Evolutionary conservation across 2,797 vertebrate species (phyloP).

Genomic region (Nannoperca obscura): DNA sequence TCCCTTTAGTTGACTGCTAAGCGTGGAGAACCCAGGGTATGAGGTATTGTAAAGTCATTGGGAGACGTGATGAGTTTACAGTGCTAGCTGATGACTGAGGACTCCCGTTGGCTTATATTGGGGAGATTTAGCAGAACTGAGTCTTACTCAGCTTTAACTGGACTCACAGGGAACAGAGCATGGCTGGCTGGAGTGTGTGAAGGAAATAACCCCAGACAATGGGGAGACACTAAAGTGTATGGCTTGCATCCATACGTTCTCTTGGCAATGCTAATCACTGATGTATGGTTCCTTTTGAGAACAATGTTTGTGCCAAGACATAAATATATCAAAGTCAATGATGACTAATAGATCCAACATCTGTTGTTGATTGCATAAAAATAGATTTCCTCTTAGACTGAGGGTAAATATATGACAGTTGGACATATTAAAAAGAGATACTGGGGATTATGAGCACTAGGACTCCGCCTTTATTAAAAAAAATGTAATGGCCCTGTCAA

Average conservation of each 20-base stretch:
- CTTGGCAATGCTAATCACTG: conserved; percentile 34
- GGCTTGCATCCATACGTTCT: conserved; percentile 28
- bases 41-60: conserved; percentile 54
- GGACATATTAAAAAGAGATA: conserved; percentile 30
- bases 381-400: conserved; percentile 27
- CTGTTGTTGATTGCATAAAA: conserved; percentile 46
- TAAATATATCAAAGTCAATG: conserved; percentile 37
- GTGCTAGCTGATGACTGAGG: conserved; percentile 45
- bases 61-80: conserved; percentile 68
- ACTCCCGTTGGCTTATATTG: conserved; percentile 23
- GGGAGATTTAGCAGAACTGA: conserved; percentile 47
- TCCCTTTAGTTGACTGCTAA: conserved; percentile 36
- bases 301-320: conserved; percentile 26
- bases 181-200: conserved; percentile 11
- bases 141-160: conserved; percentile 33
- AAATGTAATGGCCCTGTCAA: conserved; percentile 35
- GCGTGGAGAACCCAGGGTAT: not conserved
- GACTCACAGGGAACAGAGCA: conserved; percentile 39
- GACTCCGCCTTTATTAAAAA: conserved; percentile 22
- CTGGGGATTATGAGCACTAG: conserved; percentile 9
- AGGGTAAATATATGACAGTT: conserved; percentile 27
- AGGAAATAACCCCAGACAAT: conserved; percentile 54
- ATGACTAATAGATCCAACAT: conserved; percentile 52
- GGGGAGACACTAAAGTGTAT: conserved; percentile 7
- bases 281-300: conserved; percentile 42